These are phyloP conservation scores for Anguilla japonica DNA, from an alignment of 2,113 vertebrate species.

Conservation along the genomic window DNA sequence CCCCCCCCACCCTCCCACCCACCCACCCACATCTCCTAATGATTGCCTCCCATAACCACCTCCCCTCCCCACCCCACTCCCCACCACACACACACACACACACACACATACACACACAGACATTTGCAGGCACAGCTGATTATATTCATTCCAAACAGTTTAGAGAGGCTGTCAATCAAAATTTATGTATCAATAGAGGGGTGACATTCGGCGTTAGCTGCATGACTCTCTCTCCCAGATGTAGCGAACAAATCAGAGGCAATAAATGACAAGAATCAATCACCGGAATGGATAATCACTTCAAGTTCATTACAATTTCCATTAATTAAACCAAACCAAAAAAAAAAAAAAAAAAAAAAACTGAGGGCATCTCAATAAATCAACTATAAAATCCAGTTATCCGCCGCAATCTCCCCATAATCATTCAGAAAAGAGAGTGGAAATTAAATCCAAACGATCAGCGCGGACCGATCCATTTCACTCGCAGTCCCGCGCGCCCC, in stretches of 20 bases:
- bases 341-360: neutral
- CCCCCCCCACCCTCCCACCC: neutral
- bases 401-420: neutral
- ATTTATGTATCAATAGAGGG: neutral
- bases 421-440: neutral
- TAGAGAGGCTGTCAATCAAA: neutral
- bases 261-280: slow-evolving; percentile 6
- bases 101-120: neutral
- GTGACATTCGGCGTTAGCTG: neutral
- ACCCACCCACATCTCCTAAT: too few relatives aligned
- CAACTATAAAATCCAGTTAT: neutral
- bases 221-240: neutral
- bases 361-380: neutral
- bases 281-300: neutral
- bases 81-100: too few relatives aligned
- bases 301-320: neutral
- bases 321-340: neutral
- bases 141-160: neutral
- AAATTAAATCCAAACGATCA: neutral
- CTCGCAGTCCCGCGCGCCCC: neutral
- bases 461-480: neutral
- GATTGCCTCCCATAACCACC: neutral
- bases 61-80: too few relatives aligned
- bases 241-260: neutral
- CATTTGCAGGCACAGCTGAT: neutral